These are phyloP conservation scores for Hemiscyllium ocellatum DNA, from an alignment of 2,113 vertebrate species.

Conservation along the genomic window DNA sequence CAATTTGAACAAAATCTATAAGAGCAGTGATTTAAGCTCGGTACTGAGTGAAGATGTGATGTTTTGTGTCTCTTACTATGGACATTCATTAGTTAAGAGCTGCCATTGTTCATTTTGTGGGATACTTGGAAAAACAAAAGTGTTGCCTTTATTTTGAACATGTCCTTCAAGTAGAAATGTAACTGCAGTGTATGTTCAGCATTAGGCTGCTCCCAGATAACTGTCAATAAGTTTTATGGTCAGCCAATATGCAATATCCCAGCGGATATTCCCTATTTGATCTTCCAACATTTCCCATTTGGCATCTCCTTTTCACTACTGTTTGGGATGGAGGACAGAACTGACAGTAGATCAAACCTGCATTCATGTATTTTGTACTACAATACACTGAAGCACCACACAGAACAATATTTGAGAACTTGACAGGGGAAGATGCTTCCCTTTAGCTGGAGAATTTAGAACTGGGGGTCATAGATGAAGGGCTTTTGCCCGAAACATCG, in stretches of 20 bases:
- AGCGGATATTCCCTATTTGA: too few species aligned
- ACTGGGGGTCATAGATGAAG: too few species aligned
- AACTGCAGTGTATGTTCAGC: not conserved
- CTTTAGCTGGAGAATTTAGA: too few species aligned
- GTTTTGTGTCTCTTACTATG: not conserved
- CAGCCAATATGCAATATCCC: not conserved
- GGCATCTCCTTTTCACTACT: not conserved
- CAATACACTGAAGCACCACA: not conserved
- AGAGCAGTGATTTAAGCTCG: not conserved
- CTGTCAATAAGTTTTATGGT: not conserved
- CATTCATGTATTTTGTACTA: not conserved
- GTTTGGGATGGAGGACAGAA: not conserved
- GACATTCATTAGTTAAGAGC: not conserved
- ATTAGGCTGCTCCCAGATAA: not conserved
- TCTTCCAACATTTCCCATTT: not conserved
- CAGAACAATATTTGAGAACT: not conserved
- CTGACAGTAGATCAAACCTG: not conserved
- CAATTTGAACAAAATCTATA: not conserved
- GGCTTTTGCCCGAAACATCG: too few species aligned
- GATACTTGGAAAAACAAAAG: not conserved
- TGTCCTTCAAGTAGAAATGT: not conserved
- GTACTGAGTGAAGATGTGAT: not conserved
- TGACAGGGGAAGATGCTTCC: not conserved
- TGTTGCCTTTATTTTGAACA: not conserved
- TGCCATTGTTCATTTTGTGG: not conserved